Evolutionary conservation across 2,888 invertebrate genomes (phyloP).

Genomic region (Drosophila koepferae): DNA sequence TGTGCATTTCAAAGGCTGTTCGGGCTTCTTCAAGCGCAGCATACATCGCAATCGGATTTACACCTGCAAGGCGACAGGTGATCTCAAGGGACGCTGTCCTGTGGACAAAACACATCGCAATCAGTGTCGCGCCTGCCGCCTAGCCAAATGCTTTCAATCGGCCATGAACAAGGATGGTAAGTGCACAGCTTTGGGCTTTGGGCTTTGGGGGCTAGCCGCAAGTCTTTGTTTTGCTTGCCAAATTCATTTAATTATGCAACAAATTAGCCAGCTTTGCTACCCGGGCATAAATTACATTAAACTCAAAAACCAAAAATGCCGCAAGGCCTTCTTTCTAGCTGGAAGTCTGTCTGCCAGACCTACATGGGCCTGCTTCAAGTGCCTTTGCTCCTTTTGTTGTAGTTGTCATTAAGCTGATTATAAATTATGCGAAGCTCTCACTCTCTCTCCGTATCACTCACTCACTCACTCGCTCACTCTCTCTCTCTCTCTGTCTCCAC

Average conservation of each 20-base stretch:
- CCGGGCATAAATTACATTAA: conserved; percentile 73
- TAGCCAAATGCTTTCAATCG: conserved; percentile 97
- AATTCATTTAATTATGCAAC: conserved; percentile 75
- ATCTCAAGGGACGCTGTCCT: conserved; percentile 96
- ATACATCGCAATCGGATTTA: conserved; percentile 98
- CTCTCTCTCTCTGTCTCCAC: background rate
- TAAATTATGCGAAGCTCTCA: conserved; percentile 65
- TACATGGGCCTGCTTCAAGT: background rate
- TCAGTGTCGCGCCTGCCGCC: conserved; percentile 97
- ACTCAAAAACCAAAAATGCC: conserved; percentile 70
- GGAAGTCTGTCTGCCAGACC: conserved; percentile 5
- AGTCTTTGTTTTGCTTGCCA: conserved; percentile 72
- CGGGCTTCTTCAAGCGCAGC: conserved; percentile 98
- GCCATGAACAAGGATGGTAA: conserved; percentile 99
- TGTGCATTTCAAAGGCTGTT: conserved; percentile 89
- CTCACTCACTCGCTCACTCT: conserved; percentile 15
- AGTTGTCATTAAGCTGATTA: conserved; percentile 81
- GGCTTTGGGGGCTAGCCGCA: conserved; percentile 31
- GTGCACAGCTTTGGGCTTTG: conserved; percentile 77
- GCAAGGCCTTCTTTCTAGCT: conserved; percentile 52
- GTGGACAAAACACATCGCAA: conserved; percentile 98
- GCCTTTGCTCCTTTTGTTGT: conserved; percentile 46
- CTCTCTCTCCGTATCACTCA: background rate
- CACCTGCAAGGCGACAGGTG: conserved; percentile 98
- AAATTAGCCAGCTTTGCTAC: conserved; percentile 65